Evolutionary conservation across 2,113 vertebrate species (phyloP).

Genomic region (Spilogale gracilis): DNA sequence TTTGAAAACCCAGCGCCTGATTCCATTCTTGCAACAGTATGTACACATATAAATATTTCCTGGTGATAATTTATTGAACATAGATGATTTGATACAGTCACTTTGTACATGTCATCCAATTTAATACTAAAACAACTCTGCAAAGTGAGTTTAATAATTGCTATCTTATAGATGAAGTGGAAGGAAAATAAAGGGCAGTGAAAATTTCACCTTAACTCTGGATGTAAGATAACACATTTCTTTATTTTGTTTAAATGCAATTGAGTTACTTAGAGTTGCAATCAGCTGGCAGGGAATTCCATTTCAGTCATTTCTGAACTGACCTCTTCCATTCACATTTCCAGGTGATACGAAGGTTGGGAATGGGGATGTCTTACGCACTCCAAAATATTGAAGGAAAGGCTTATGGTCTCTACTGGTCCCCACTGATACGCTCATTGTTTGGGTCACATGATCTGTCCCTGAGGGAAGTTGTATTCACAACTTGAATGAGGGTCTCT

Average conservation of each 20-base stretch:
- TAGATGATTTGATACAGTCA: background rate
- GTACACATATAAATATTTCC: background rate
- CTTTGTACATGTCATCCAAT: background rate
- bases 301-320: conserved; percentile 43
- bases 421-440: background rate
- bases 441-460: background rate
- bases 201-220: background rate
- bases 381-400: background rate
- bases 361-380: background rate
- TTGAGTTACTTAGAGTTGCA: background rate
- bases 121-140: conserved; percentile 23
- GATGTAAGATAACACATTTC: background rate
- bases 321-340: background rate
- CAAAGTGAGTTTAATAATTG: background rate
- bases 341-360: background rate
- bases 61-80: background rate
- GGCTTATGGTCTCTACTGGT: background rate
- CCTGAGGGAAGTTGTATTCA: background rate
- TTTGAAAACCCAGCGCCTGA: conserved; percentile 45
- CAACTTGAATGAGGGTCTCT: background rate
- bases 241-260: conserved; percentile 35
- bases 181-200: background rate
- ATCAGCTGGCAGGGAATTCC: background rate
- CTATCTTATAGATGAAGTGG: conserved; percentile 16
- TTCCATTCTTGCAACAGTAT: conserved; percentile 16